Base-by-base conservation (phyloP, 2,113 vertebrate genomes). In the Echinops telfairi region DNA sequence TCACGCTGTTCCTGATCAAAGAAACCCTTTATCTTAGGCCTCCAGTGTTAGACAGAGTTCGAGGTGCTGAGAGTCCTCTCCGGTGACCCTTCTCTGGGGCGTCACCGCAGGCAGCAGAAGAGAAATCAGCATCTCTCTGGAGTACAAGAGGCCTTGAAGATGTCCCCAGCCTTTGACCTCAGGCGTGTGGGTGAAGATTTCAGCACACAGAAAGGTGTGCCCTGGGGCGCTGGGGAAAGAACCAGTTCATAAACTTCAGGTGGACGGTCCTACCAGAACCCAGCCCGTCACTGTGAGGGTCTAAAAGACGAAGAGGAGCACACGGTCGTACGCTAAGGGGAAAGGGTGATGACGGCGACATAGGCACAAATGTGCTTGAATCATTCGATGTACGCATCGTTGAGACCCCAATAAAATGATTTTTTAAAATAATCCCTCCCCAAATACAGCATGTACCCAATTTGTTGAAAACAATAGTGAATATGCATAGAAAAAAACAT, bases 261-360 rank as follows among this genome's bases (percentile, higher is more conserved):
- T 60, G 90, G 31, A 62, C 38, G 79, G 73, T 79, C 11, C 78
- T 23, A 53, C 5, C 60, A 78, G 12, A 73, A 91, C 89, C 43
- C 68, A 27, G 64, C 1, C 64, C 64, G 20, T 19, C 17, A 20
- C 23, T 62, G 60, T 38, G 25, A 60, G 85, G 6, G 83, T 64
- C 89, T 94, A 70, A 11, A 84, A 82, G 14, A 71, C 25, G 33
- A 86, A 36, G 53, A 73, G 68, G 85, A 90, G 70, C 66, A 79
- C 11, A 33, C 2, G 58, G 19, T 27, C 33, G 31, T 33, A 31
- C 62, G 10, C 22, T 43, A 86, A 86, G 33, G 53, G 16, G 58
- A 93, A 87, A 86, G 9, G 27, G 81, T 83, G 11, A 36, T 14
- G 40, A n/a, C 25, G 47, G 47, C 47, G 10, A 53, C 47, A 53